Base-by-base conservation (phyloP, 2,888 invertebrate species). In the Nysson spinosus region DNA sequence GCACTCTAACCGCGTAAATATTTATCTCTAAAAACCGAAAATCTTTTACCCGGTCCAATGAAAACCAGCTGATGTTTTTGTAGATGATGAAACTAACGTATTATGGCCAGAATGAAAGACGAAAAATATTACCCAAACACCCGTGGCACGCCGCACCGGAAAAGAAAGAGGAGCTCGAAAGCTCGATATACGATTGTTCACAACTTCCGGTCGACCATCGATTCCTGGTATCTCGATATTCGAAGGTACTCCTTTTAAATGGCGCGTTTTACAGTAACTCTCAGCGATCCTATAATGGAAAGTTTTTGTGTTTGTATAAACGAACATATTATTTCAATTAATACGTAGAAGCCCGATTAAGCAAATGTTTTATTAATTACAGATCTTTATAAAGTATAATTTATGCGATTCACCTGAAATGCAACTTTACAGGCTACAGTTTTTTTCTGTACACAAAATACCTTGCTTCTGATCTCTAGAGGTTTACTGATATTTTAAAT, bases 51-150 rank as follows among this genome's bases (percentile, higher is more conserved):
- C 70, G 66, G 57, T 70, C 62, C 65, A 71, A 72, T 75, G 72
- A 71, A 72, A 71, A 56, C 56, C 69, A 76, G 63, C 62, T 52
- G 61, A 54, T 44, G 46, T 70, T 74, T 68, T 62, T 54, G 44
- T 47, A 67, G 69, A 54, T 68, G 71, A 69, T 70, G 69, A 46
- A 69, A 76, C 69, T 77, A 72, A 72, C 58, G 76, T 77, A 80
- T 77, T 68, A 64, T 72, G 72, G 73, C 64, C 65, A 77, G 76
- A 82, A 84, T 84, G 81, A 75, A 78, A 85, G 84, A 84, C 75
- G 83, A 82, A 83, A 84, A 85, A 82, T 81, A 84, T 85, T 84
- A 83, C 85, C 82, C 77, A 76, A 74, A 71, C 75, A 64, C 69
- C 75, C 75, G 80, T 80, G 77, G 79, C 76, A 79, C 79, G 67